Conservation (phyloP, 2,113 vertebrate genomes). For the Bucco capensis region DNA sequence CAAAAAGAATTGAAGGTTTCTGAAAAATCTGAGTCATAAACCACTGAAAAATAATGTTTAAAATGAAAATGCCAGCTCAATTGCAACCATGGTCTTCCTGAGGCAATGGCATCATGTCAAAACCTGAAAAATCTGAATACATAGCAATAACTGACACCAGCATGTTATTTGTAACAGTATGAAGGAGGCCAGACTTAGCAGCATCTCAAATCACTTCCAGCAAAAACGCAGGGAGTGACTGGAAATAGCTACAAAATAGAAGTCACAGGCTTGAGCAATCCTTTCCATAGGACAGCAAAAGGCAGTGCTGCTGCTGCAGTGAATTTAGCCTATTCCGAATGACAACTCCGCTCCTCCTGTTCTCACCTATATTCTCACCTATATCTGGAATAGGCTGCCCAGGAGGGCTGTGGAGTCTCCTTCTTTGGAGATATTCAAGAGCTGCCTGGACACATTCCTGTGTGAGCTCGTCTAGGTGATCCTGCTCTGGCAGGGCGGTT, state of each 20-base stretch:
- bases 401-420: too few species aligned
- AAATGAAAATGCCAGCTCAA: background rate
- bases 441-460: too few species aligned
- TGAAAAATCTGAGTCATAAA: conserved; percentile 40
- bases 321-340: accelerated
- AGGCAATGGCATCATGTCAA: background rate
- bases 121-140: background rate
- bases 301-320: too few species aligned
- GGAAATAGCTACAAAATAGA: background rate
- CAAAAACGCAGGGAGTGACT: background rate
- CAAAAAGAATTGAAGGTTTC: background rate
- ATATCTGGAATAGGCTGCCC: too few species aligned
- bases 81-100: background rate
- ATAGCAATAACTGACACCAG: accelerated
- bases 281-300: background rate
- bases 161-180: accelerated
- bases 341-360: background rate
- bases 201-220: background rate
- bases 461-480: too few species aligned
- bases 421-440: too few species aligned
- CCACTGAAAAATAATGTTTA: conserved; percentile 1
- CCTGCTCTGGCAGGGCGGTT: too few species aligned
- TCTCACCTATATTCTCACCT: too few species aligned
- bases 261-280: background rate
- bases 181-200: background rate